Conservation (phyloP, 2,113 vertebrate species). For the Semnornis frantzii region DNA sequence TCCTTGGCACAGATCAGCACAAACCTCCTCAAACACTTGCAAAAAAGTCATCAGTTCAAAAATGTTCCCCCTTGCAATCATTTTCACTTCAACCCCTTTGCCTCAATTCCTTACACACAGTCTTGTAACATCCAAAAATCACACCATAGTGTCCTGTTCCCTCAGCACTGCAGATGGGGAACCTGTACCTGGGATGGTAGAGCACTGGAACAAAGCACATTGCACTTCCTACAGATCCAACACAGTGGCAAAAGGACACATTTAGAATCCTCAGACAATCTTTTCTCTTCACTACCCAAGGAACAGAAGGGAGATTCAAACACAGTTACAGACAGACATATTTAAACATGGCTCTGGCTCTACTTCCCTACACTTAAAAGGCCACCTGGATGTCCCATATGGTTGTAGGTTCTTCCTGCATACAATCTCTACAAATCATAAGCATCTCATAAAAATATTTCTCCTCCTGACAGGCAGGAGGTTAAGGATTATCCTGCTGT, state of each 20-base stretch:
- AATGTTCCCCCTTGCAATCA: background rate
- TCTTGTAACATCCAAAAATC: background rate
- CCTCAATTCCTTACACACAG: background rate
- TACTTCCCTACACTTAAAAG: background rate
- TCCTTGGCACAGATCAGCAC: background rate
- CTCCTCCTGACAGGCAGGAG: background rate
- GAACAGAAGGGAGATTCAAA: background rate
- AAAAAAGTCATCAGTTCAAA: background rate
- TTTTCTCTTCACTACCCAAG: background rate
- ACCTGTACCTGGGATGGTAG: background rate
- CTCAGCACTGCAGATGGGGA: background rate
- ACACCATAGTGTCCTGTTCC: fast-evolving
- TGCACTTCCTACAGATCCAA: background rate
- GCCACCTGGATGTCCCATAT: background rate
- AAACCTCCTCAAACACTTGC: background rate
- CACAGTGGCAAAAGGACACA: background rate
- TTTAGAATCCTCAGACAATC: background rate
- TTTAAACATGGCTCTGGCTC: background rate
- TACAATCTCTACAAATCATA: background rate
- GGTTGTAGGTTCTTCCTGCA: background rate
- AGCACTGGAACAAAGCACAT: fast-evolving
- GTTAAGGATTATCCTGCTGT: background rate
- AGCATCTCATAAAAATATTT: background rate
- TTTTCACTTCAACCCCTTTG: background rate
- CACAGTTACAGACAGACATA: background rate